Conservation (phyloP, 2,888 invertebrate genomes). For the Drosophila siamana region DNA sequence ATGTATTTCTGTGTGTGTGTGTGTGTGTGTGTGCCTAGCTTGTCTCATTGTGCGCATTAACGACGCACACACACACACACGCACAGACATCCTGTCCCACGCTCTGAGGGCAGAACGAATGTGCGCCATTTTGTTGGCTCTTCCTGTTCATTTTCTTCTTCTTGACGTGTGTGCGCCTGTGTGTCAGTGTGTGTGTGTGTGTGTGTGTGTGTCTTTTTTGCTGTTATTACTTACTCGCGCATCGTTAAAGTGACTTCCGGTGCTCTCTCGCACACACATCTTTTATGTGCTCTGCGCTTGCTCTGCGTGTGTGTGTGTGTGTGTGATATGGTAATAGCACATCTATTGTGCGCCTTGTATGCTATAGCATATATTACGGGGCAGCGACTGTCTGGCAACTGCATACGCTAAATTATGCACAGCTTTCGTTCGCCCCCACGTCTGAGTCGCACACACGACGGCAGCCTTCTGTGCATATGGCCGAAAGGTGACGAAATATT, state of each 20-base stretch:
- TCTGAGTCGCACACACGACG: too few species aligned
- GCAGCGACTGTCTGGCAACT: slow-evolving; percentile 48
- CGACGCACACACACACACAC: slow-evolving; percentile 21
- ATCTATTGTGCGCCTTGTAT: slow-evolving; percentile 31
- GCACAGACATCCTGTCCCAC: slow-evolving; percentile 13
- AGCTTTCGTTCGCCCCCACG: slow-evolving; percentile 48
- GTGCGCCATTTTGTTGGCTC: slow-evolving; percentile 69
- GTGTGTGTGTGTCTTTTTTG: slow-evolving; percentile 41
- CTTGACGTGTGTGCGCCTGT: slow-evolving; percentile 1
- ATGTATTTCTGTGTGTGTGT: slow-evolving; percentile 22
- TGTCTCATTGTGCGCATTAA: slow-evolving; percentile 60
- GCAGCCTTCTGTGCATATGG: not conserved
- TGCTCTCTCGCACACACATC: slow-evolving; percentile 47
- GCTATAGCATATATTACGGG: slow-evolving; percentile 67
- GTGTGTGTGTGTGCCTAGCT: slow-evolving; percentile 48
- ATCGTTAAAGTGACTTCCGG: slow-evolving; percentile 81
- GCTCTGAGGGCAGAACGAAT: slow-evolving; percentile 47
- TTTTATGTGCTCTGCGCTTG: slow-evolving; percentile 23
- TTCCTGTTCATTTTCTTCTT: slow-evolving; percentile 37
- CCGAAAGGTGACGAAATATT: slow-evolving; percentile 78
- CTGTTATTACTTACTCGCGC: slow-evolving; percentile 77
- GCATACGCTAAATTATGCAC: slow-evolving; percentile 77
- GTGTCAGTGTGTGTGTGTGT: not conserved
- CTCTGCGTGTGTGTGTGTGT: slow-evolving; percentile 28
- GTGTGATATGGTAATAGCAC: slow-evolving; percentile 62